These are phyloP conservation scores for Regulus satrapa DNA, from an alignment of 2,113 vertebrate genomes.

Conservation along the genomic window DNA sequence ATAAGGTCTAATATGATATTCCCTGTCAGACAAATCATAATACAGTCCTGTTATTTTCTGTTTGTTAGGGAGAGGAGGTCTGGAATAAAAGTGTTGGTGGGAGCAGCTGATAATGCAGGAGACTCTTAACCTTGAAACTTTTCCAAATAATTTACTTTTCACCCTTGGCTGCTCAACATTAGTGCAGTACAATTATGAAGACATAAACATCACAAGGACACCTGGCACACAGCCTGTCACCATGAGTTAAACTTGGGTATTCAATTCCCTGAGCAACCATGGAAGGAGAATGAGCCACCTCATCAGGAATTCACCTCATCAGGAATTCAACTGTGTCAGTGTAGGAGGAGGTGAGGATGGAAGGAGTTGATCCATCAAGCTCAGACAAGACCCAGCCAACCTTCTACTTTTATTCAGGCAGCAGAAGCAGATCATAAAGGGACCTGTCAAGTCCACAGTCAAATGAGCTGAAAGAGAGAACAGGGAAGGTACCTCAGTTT, in stretches of 20 bases:
- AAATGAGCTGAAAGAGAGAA: not conserved
- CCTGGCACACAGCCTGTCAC: constrained; percentile 30
- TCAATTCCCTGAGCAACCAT: not conserved
- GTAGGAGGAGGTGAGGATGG: not conserved
- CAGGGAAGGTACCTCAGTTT: not conserved
- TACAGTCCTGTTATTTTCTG: not conserved
- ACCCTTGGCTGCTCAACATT: constrained; percentile 41
- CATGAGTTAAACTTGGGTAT: constrained; percentile 41
- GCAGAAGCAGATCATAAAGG: not conserved
- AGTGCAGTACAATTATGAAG: constrained; percentile 47
- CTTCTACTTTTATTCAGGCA: not conserved
- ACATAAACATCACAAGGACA: constrained; percentile 51
- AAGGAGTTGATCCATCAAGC: constrained; percentile 11
- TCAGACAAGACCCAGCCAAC: not conserved
- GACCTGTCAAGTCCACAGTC: not conserved
- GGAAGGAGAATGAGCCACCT: not conserved
- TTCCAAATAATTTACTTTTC: constrained; percentile 19
- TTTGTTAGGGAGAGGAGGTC: not conserved
- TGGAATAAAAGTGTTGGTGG: not conserved
- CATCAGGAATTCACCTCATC: constrained; percentile 55
- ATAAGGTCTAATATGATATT: not conserved
- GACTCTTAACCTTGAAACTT: constrained; percentile 48
- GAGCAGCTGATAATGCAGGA: not conserved
- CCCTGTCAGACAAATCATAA: not conserved
- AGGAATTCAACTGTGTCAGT: constrained; percentile 30